Percentiles rank a stretch among this genome's conserved stretches.
phyloP scores from a whole-genome alignment of 2,888 invertebrate species.

The Meiosimyza decipiens region DNA sequence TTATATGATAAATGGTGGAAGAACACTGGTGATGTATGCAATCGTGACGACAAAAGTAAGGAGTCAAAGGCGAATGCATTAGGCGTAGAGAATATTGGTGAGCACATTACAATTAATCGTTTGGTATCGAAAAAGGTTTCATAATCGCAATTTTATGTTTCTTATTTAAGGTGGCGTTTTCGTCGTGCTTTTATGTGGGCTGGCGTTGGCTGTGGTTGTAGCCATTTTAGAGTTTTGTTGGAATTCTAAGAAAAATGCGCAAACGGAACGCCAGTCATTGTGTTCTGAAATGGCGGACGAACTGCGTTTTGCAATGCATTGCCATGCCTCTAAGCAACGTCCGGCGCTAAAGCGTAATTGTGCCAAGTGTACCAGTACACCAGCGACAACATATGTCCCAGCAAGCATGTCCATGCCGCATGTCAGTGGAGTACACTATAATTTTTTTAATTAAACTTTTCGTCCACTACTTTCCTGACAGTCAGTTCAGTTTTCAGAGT shows the following conservation, averaged over 20 bases:
- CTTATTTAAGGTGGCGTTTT: conserved; percentile 83
- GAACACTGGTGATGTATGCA: conserved; percentile 91
- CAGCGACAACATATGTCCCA: conserved; percentile 78
- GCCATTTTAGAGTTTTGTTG: conserved; percentile 95
- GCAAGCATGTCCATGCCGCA: conserved; percentile 56
- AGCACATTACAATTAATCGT: conserved; percentile 38
- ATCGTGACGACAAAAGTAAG: conserved; percentile 86
- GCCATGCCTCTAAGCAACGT: conserved; percentile 84
- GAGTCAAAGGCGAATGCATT: conserved; percentile 94
- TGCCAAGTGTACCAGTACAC: conserved; percentile 74
- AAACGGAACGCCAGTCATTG: conserved; percentile 85
- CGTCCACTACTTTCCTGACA: background rate
- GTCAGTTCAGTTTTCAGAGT: background rate
- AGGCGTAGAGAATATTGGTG: conserved; percentile 85
- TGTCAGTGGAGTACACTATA: conserved; percentile 60
- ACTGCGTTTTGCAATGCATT: conserved; percentile 88
- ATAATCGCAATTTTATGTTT: conserved; percentile 8
- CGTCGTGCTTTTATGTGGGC: conserved; percentile 92
- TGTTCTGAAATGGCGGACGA: conserved; percentile 96
- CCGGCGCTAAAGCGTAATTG: conserved; percentile 83
- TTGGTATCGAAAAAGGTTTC: too few species aligned
- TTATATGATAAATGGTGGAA: conserved; percentile 99
- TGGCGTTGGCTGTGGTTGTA: conserved; percentile 90
- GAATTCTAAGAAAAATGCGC: conserved; percentile 90
- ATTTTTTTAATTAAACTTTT: conserved; percentile 60